phyloP scores from a whole-genome alignment of 2,113 vertebrate genomes.

The Triplophysa dalaica region DNA sequence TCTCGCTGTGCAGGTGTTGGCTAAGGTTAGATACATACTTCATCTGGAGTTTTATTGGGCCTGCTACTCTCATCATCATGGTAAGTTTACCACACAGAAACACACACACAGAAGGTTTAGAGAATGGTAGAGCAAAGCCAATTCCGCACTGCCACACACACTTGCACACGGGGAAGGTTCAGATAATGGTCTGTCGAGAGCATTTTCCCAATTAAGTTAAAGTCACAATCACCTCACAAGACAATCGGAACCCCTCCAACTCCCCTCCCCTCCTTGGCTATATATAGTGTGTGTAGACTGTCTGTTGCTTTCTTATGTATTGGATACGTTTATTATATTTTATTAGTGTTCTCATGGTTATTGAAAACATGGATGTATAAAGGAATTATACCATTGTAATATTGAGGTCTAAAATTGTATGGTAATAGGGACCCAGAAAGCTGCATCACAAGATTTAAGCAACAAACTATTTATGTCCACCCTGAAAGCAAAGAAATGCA shows the following conservation, averaged over 20 bases:
- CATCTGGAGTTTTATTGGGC: constrained; percentile 99
- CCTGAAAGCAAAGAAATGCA: too few relatives aligned
- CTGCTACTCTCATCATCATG: constrained; percentile 99
- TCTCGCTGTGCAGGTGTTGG: constrained; percentile 88
- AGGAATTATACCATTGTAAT: too few relatives aligned
- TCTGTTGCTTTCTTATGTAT: background rate
- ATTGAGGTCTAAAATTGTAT: background rate
- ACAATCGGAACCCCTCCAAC: constrained; percentile 37
- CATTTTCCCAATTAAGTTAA: constrained; percentile 59
- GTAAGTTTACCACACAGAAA: constrained; percentile 73
- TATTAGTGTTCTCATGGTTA: background rate
- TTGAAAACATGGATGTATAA: too few relatives aligned
- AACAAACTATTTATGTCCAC: too few relatives aligned
- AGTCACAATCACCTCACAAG: constrained; percentile 47
- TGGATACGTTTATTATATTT: background rate
- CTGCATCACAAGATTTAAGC: background rate
- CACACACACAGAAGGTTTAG: constrained; percentile 17
- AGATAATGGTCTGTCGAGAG: constrained; percentile 53
- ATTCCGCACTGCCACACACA: background rate
- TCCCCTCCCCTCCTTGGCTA: background rate
- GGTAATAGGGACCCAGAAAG: background rate
- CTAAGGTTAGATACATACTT: constrained; percentile 98
- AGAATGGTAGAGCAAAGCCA: constrained; percentile 25
- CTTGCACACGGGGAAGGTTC: constrained; percentile 22
- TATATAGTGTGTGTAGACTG: constrained; percentile 8